Percentiles rank a stretch among this genome's conserved stretches.
phyloP scores from a whole-genome alignment of 2,888 invertebrate genomes.

The Paralinhomoeus sp. region DNA sequence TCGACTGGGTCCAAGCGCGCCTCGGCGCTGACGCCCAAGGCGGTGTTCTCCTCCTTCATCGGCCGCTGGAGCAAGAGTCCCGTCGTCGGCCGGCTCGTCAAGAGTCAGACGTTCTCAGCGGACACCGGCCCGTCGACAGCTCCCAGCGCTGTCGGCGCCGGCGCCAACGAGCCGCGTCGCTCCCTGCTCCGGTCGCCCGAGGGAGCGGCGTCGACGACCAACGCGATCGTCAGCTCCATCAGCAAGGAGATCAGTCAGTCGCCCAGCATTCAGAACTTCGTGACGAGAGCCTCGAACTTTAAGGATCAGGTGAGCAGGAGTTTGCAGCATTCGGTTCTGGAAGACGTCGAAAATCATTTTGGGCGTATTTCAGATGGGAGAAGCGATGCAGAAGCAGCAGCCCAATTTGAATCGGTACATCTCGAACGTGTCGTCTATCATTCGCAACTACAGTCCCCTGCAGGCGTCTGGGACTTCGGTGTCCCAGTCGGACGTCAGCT shows the following conservation, averaged over 20 bases:
- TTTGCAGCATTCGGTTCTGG: background rate
- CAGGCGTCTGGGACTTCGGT: background rate
- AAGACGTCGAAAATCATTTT: no score
- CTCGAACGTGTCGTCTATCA: no score
- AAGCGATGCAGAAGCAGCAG: no score
- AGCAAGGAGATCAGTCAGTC: no score
- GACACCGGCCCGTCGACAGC: slow-evolving; percentile 1
- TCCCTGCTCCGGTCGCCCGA: no score
- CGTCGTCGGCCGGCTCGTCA: slow-evolving; percentile 17
- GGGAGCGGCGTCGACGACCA: no score
- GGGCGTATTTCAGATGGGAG: no score
- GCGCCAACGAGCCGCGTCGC: background rate
- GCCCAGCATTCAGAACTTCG: background rate
- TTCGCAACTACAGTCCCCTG: background rate
- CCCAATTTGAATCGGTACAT: no score
- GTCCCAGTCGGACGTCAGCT: background rate
- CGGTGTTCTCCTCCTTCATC: slow-evolving; percentile 9
- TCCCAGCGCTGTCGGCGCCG: background rate
- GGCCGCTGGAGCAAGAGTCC: slow-evolving; percentile 17
- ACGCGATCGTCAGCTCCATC: no score
- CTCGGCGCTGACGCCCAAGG: no score
- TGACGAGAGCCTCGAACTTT: background rate
- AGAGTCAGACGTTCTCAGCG: slow-evolving; percentile 11
- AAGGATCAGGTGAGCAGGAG: background rate
- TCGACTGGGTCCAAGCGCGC: no score